Base-by-base conservation (phyloP, 2,888 invertebrate genomes). In the Hirudinaria manillensis region DNA sequence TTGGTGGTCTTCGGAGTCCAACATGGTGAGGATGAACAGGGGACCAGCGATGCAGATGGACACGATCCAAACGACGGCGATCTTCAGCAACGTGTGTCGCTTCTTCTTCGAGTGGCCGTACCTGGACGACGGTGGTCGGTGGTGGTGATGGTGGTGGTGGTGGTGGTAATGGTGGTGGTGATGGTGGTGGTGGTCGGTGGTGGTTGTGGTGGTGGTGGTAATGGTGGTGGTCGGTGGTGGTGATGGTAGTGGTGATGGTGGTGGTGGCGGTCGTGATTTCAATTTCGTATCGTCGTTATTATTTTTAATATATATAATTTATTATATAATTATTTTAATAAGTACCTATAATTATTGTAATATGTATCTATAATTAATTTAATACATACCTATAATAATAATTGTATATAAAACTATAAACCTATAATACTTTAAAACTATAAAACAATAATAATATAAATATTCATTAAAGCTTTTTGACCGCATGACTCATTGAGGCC, bases 1-100 rank as follows among this genome's bases (percentile, higher is more conserved):
- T 10, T 36, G 34, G 68, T 34, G 16, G 16, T 21, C 32, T 73
- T 81, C 80, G 72, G 76, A 21, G 53, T 76, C 80, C 34, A 79
- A 74, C 78, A 77, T 79, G 27, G 79, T 77, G 66, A 78, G 75
- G 45, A 80, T 73, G 73, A 81, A 81, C 66, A 81, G 77, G 0
- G 81, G 81, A 21, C 80, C 81, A 6, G 81, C 79, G 19, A 80
- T 80, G 72, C 79, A 77, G 74, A 81, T 79, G 0, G 79, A 77
- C 21, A 81, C 75, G 34, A 81, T 68, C 81, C 81, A 81, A 36
- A 81, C 81, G 34, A 77, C 68, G 55, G 78, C 73, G 38, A 81
- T 80, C 75, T 81, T 80, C 21, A 78, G 55, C 51, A 78, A 61
- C n/a, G 80, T 79, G 68, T 79, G 77, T 70, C 75, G 77, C 51